Evolutionary conservation across 2,113 vertebrate species (phyloP).

Genomic region (Hystrix brachyura): DNA sequence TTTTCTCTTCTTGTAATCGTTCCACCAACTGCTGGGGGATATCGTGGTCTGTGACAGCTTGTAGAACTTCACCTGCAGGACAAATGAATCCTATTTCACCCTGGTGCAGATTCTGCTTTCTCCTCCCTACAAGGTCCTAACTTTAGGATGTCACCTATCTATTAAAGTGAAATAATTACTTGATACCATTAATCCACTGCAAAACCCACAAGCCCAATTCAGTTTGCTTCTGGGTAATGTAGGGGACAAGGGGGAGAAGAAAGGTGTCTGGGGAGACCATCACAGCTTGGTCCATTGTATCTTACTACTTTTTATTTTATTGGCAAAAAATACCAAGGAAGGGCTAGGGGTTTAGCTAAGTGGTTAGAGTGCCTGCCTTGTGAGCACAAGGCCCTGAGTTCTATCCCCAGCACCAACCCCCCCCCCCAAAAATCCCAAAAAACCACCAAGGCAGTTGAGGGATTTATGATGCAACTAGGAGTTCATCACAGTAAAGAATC

Average conservation of each 20-base stretch:
- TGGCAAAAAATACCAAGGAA: not conserved
- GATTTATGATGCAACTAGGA: too few species aligned
- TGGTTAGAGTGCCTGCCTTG: too few species aligned
- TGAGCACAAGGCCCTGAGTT: too few species aligned
- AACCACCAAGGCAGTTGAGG: not conserved
- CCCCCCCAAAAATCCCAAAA: too few species aligned
- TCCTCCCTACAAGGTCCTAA: not conserved
- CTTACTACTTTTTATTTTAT: not conserved
- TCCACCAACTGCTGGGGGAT: conserved; percentile 99
- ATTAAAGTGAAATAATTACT: not conserved
- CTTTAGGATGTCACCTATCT: too few species aligned
- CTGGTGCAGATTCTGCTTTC: not conserved
- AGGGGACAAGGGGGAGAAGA: accelerated
- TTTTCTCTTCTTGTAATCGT: conserved; percentile 98
- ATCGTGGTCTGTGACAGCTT: conserved; percentile 97
- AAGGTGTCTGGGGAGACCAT: accelerated
- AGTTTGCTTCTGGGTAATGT: too few species aligned
- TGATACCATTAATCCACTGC: not conserved
- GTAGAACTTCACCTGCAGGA: conserved; percentile 95
- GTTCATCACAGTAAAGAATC: accelerated
- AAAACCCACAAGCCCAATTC: not conserved
- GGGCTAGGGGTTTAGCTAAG: not conserved
- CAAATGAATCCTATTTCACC: conserved; percentile 25
- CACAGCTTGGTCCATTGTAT: accelerated
- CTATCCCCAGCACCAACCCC: too few species aligned